A percentile compares a stretch with the other conserved stretches of the same genome.
phyloP scores from a whole-genome alignment of 2,113 vertebrate species.

The Erythrocercus mccallii region DNA sequence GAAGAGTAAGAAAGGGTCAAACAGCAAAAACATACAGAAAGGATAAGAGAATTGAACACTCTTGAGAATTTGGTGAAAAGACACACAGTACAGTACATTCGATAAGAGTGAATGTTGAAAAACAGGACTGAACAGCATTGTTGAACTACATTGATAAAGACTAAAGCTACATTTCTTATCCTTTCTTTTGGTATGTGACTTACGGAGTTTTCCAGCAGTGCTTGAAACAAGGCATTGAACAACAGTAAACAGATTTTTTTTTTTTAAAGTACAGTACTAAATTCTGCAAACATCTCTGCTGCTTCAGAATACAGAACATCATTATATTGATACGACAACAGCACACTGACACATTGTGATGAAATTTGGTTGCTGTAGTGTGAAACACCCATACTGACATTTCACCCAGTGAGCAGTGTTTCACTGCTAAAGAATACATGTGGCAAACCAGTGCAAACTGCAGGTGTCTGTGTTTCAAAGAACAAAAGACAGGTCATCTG shows the following conservation, averaged over 20 bases:
- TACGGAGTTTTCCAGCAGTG: slow-evolving; percentile 73
- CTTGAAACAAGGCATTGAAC: slow-evolving; percentile 77
- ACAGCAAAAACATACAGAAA: slow-evolving; percentile 80
- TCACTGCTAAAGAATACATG: slow-evolving; percentile 17
- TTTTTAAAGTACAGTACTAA: slow-evolving; percentile 37
- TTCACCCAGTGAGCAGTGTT: slow-evolving; percentile 56
- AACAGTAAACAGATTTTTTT: slow-evolving; percentile 58
- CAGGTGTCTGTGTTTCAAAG: slow-evolving; percentile 55
- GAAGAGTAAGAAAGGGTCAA: slow-evolving; percentile 79
- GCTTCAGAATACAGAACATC: slow-evolving; percentile 71
- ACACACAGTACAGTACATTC: slow-evolving; percentile 74
- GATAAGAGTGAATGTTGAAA: slow-evolving; percentile 71
- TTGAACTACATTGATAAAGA: slow-evolving; percentile 72
- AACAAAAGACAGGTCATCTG: background rate
- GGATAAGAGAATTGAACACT: slow-evolving; percentile 80
- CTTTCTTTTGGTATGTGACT: slow-evolving; percentile 78
- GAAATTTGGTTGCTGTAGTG: slow-evolving; percentile 33
- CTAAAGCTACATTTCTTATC: slow-evolving; percentile 78
- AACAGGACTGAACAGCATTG: slow-evolving; percentile 77
- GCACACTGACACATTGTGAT: slow-evolving; percentile 64
- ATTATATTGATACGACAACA: slow-evolving; percentile 40
- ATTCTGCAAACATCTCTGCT: slow-evolving; percentile 69
- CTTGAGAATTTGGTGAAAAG: slow-evolving; percentile 74
- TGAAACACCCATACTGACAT: slow-evolving; percentile 66
- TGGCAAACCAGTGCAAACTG: slow-evolving; percentile 71